phyloP scores from a whole-genome alignment of 1,140 invertebrate genomes.

The Drosophila parvula region DNA sequence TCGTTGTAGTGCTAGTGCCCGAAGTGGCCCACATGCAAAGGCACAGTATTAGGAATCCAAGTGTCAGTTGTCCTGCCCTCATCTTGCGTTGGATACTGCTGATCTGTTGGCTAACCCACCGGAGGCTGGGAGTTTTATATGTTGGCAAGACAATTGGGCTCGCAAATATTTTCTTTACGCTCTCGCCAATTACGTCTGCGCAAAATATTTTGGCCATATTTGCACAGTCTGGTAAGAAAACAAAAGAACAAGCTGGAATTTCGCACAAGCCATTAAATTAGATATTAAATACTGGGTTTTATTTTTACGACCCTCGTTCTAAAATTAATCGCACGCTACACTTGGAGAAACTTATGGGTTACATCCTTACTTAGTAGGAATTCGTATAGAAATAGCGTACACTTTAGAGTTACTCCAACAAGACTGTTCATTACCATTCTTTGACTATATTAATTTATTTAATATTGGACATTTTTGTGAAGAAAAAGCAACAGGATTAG shows the following conservation, averaged over 20 bases:
- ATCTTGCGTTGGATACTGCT: slow-evolving; percentile 14
- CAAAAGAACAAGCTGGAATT: slow-evolving; percentile 39
- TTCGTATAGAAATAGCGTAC: too few relatives aligned
- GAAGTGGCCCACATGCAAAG: slow-evolving; percentile 29
- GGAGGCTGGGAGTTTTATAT: slow-evolving; percentile 27
- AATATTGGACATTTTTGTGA: not conserved
- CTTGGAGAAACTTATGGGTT: not conserved
- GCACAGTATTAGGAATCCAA: slow-evolving; percentile 16
- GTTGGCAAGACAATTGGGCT: slow-evolving; percentile 29
- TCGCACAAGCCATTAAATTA: slow-evolving; percentile 21
- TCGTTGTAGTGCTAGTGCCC: slow-evolving; percentile 2
- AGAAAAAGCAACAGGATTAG: not conserved
- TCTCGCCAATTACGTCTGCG: slow-evolving; percentile 33
- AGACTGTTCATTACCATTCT: not conserved
- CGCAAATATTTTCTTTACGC: slow-evolving; percentile 39
- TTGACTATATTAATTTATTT: not conserved
- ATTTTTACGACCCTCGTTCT: slow-evolving; percentile 57
- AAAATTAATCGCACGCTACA: slow-evolving; percentile 54
- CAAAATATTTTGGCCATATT: slow-evolving; percentile 41
- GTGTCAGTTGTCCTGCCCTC: slow-evolving; percentile 20
- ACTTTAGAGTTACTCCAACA: too few relatives aligned
- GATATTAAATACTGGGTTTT: slow-evolving; percentile 29
- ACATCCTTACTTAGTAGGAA: not conserved
- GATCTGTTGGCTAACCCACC: slow-evolving; percentile 2
- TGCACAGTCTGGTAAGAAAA: slow-evolving; percentile 33